Evolutionary conservation across 2,113 vertebrate species (phyloP).

Genomic region (Oceanites oceanicus): DNA sequence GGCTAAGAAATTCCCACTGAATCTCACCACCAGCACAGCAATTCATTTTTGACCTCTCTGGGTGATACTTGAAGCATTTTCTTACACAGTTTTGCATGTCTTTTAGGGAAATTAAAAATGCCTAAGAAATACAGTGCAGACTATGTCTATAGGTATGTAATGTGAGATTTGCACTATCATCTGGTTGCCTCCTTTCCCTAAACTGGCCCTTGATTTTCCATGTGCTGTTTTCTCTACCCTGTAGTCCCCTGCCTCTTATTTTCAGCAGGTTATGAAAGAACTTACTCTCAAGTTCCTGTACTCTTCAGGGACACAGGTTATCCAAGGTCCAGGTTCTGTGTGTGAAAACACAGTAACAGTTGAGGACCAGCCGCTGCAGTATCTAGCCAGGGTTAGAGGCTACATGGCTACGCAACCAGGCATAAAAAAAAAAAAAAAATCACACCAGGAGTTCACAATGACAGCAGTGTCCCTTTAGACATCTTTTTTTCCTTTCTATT

Average conservation of each 20-base stretch:
- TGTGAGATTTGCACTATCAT: rapidly evolving
- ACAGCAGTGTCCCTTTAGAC: neutral
- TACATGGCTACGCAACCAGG: neutral
- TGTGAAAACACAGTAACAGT: neutral
- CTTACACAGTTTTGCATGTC: neutral
- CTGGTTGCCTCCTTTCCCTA: neutral
- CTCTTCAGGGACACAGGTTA: neutral
- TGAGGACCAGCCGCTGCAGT: neutral
- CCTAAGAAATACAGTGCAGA: neutral
- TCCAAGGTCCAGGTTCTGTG: neutral
- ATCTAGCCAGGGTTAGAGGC: neutral
- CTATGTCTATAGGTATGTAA: neutral
- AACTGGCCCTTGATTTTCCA: neutral
- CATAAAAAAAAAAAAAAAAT: neutral
- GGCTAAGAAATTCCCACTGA: neutral
- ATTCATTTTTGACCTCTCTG: neutral
- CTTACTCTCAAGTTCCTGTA: neutral
- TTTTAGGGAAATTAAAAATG: neutral
- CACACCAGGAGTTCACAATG: neutral
- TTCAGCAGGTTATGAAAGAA: neutral
- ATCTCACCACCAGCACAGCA: neutral
- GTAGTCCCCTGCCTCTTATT: neutral
- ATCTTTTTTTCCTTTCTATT: neutral
- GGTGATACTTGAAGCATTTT: neutral
- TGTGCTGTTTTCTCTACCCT: neutral